Percentiles rank a stretch among this genome's conserved stretches.
Conservation (phyloP, 2,797 vertebrate species). For the Microctenopoma stevenorrisi region DNA sequence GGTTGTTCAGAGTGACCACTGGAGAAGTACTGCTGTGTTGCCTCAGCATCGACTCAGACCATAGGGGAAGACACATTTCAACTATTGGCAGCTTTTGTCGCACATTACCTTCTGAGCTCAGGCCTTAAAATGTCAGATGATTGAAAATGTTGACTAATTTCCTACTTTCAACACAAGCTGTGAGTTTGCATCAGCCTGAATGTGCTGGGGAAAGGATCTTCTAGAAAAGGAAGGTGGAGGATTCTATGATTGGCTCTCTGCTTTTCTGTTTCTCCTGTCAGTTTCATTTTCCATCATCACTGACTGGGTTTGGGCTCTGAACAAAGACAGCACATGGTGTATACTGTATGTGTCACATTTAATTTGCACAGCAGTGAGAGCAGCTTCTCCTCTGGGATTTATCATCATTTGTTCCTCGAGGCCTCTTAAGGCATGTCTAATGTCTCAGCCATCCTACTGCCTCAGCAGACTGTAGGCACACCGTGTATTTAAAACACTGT, state of each 20-base stretch:
- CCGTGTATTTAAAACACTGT: neutral
- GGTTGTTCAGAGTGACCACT: slow-evolving; percentile 5
- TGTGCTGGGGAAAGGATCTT: neutral
- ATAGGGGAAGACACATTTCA: slow-evolving; percentile 6
- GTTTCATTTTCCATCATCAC: neutral
- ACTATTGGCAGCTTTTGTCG: slow-evolving; percentile 10
- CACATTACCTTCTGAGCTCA: no score
- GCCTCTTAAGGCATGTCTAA: no score
- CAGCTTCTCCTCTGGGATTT: neutral
- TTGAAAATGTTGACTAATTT: no score
- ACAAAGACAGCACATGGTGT: neutral
- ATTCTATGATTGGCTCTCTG: no score
- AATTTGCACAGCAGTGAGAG: slow-evolving; percentile 16
- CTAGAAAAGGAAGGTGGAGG: neutral
- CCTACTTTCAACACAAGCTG: no score
- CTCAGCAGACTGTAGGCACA: neutral
- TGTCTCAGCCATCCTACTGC: neutral
- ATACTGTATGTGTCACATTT: slow-evolving; percentile 1
- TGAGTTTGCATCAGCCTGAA: no score
- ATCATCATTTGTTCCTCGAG: neutral
- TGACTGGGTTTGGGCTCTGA: neutral
- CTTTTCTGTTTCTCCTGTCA: neutral
- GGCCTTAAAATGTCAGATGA: no score
- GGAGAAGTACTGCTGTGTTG: neutral
- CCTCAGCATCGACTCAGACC: neutral